Conservation (phyloP, 2,797 vertebrate genomes). For the Aselliscus stoliczkanus region DNA sequence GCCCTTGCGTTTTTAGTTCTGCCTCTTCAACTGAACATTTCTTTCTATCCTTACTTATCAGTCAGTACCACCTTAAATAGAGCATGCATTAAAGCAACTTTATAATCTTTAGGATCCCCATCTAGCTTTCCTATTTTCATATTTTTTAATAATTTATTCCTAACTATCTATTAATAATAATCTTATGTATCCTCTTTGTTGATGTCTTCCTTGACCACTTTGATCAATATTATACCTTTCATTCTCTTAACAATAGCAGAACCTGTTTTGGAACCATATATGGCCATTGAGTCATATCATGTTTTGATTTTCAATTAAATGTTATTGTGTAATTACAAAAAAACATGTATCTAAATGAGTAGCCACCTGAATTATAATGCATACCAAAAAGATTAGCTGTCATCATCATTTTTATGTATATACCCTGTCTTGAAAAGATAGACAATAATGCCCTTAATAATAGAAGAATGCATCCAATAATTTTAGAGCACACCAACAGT, state of each 20-base stretch:
- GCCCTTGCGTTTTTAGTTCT: neutral
- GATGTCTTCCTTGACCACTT: neutral
- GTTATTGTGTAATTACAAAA: neutral
- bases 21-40: neutral
- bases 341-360: neutral
- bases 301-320: conserved; percentile 13
- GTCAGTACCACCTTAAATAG: neutral
- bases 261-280: neutral
- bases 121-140: neutral
- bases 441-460: neutral
- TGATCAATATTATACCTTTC: neutral
- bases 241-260: neutral
- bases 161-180: neutral
- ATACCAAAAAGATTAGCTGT: neutral
- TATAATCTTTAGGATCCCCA: neutral
- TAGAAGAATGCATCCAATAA: neutral
- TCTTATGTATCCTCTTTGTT: neutral
- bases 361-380: neutral
- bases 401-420: neutral
- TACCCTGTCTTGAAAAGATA: neutral
- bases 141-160: neutral
- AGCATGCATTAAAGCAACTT: neutral
- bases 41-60: neutral
- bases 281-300: neutral
- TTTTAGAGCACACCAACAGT: neutral